Evolutionary conservation across 2,113 vertebrate species (phyloP), one percentile per base, ranked within the genome.

Genomic region (Panthera leo): DNA sequence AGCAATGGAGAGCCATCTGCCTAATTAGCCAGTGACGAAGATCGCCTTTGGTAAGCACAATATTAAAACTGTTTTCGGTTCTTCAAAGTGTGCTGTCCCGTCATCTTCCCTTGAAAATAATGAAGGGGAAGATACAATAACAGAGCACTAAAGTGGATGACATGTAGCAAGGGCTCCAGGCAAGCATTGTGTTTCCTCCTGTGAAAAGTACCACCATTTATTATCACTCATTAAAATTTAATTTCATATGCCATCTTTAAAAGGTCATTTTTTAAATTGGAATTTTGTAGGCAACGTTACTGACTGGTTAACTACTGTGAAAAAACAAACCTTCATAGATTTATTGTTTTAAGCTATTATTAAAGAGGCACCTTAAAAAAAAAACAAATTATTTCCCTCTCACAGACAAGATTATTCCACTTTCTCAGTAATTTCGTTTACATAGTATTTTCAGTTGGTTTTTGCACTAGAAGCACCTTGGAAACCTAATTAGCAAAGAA

Each of bases 151-250:
- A 70, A 75, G 79, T 78, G 94, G 75, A 95, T 29, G 67, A n/a
- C 89, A 93, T 6, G 53, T 0, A 29, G 91, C 85, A 94, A 97
- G 90, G 97, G 73, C 97, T 98, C 83, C 85, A 95, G 96, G 97
- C 95, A 94, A 95, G 23, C 67, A 76, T 0, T 97, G 68, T 53
- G 96, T 51, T 98, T 94, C 95, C 84, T 98, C 87, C 92, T 98
- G 96, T 91, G 96, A 90, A 80, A 98, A 96, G 85, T n/a, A 95
- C 92, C 94, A 89, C 45, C 45, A 36, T 97, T 98, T 98, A 98
- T 98, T 97, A 98, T 58, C 51, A 63, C 82, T 98, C 96, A 97
- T 98, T 98, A 98, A 98, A 98, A 87, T 97, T 98, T 98, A 93
- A 98, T 98, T 98, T 98, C 87, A 97, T 70, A 95, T 70, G 97